These are phyloP conservation scores for Jacana jacana DNA, from an alignment of 2,113 vertebrate species.

Conservation along the genomic window DNA sequence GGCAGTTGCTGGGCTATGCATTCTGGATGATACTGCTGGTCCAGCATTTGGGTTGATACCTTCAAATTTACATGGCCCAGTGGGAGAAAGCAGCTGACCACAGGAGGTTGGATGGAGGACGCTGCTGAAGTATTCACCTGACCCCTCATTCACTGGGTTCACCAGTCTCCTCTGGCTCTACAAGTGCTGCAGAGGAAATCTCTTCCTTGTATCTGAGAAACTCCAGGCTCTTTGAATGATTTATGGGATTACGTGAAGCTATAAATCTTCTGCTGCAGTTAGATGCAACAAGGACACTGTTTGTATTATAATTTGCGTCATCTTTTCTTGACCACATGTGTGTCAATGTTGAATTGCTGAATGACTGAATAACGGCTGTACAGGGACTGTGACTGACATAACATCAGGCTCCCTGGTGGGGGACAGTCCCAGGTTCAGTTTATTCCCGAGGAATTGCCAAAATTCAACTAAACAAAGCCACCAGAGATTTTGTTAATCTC, in stretches of 20 bases:
- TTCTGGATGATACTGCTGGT: neutral
- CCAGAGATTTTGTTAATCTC: neutral
- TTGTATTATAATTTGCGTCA: conserved; percentile 12
- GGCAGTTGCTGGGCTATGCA: rapidly evolving
- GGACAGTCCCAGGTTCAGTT: neutral
- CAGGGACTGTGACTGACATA: neutral
- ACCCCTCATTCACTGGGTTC: rapidly evolving
- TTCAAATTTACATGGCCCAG: rapidly evolving
- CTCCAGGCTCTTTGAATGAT: conserved; percentile 3
- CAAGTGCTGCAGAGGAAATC: neutral
- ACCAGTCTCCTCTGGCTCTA: neutral
- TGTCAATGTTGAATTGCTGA: neutral
- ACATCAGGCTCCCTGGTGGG: neutral
- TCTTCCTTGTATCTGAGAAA: neutral
- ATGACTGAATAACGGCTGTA: neutral
- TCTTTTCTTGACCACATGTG: neutral
- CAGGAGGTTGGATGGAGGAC: neutral
- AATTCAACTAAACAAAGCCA: neutral
- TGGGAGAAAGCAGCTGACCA: neutral
- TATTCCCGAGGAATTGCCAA: neutral
- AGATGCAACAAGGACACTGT: neutral
- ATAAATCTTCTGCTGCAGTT: conserved; percentile 23
- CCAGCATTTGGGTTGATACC: neutral
- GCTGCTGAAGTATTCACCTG: neutral
- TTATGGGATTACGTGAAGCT: neutral